A percentile compares a stretch with the other conserved stretches of the same genome.
phyloP scores from a whole-genome alignment of 2,113 vertebrate genomes.

The Tauraco erythrolophus region DNA sequence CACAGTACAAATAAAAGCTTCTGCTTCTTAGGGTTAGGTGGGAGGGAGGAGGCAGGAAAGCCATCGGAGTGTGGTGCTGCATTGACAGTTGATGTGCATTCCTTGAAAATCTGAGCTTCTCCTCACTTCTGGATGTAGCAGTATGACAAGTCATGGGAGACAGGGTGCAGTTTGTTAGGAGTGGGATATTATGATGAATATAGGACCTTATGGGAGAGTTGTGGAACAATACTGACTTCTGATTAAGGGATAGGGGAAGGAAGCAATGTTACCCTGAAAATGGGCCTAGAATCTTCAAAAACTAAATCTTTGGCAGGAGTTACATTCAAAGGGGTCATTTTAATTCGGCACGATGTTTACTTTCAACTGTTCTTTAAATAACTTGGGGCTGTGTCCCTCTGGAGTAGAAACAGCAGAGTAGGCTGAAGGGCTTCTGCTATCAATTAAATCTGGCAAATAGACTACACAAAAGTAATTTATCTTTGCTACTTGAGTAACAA shows the following conservation, averaged over 20 bases:
- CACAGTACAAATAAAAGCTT: constrained; percentile 25
- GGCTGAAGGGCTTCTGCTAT: background rate
- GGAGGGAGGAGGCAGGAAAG: constrained; percentile 33
- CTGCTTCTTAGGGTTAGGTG: background rate
- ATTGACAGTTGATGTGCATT: constrained; percentile 30
- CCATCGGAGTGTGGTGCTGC: background rate
- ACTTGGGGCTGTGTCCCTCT: background rate
- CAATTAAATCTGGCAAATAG: background rate
- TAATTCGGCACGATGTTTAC: background rate
- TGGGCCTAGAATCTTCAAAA: background rate
- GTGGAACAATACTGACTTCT: background rate
- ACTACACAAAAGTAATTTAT: background rate
- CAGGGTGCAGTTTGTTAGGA: background rate
- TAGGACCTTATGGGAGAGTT: background rate
- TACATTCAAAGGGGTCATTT: background rate
- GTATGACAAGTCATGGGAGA: background rate
- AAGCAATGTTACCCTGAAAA: background rate
- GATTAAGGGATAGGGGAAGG: background rate
- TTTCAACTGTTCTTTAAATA: background rate
- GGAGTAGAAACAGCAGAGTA: background rate
- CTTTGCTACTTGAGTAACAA: background rate
- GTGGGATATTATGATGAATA: background rate
- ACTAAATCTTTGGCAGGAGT: background rate
- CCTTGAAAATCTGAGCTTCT: background rate
- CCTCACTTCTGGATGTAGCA: background rate